Percentiles rank a stretch among this genome's conserved stretches.
Evolutionary conservation across 2,888 invertebrate species (phyloP).

Genomic region (Strigamia maritima): DNA sequence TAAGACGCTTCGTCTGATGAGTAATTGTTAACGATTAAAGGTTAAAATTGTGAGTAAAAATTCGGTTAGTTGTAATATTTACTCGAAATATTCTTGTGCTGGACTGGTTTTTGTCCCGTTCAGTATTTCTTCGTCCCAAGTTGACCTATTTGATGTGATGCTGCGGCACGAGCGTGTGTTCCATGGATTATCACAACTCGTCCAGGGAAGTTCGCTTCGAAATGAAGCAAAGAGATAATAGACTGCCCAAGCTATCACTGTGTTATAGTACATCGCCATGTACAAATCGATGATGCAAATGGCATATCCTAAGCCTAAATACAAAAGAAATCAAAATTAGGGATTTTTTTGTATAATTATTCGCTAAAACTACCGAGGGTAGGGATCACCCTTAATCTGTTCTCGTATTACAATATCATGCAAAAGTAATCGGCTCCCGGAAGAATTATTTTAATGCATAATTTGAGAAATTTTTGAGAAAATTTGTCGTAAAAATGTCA

Average conservation of each 20-base stretch:
- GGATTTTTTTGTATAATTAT: too few species aligned
- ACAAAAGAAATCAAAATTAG: neutral
- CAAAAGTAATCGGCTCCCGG: too few species aligned
- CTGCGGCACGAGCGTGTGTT: conserved; percentile 71
- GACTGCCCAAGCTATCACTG: conserved; percentile 93
- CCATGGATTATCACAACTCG: conserved; percentile 79
- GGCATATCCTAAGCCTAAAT: conserved; percentile 86
- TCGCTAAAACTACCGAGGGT: neutral
- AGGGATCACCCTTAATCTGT: too few species aligned
- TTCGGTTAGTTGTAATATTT: too few species aligned
- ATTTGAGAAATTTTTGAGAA: too few species aligned
- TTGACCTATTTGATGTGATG: conserved; percentile 55
- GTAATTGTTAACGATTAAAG: conserved; percentile 38
- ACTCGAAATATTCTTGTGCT: conserved; percentile 86
- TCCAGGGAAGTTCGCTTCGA: conserved; percentile 76
- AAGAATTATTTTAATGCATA: too few species aligned
- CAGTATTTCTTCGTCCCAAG: neutral
- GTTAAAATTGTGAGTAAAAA: neutral
- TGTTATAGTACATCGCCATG: conserved; percentile 93
- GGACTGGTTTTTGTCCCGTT: conserved; percentile 61
- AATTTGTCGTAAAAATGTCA: too few species aligned
- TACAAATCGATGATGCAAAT: conserved; percentile 94
- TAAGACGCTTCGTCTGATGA: conserved; percentile 73
- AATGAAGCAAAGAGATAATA: conserved; percentile 84
- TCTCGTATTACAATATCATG: too few species aligned